Evolutionary conservation across 2,888 invertebrate genomes (phyloP).

Genomic region (Emmelina monodactyla): DNA sequence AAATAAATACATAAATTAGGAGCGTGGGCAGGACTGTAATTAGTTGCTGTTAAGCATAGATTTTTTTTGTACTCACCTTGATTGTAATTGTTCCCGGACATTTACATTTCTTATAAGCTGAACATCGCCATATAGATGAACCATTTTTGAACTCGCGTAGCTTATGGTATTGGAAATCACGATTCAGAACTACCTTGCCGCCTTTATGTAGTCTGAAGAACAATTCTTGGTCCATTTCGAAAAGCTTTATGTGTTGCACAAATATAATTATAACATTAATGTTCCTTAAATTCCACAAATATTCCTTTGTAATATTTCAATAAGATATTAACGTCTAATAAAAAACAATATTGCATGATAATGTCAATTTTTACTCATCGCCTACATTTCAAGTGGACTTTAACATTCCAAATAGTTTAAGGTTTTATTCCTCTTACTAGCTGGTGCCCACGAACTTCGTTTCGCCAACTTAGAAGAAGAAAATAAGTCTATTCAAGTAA

Average conservation of each 20-base stretch:
- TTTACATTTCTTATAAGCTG: background rate
- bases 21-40: background rate
- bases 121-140: background rate
- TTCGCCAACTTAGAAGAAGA: too few species aligned
- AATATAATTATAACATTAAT: too few species aligned
- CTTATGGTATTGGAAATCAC: background rate
- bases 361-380: background rate
- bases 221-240: background rate
- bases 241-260: background rate
- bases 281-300: too few species aligned
- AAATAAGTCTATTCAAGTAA: too few species aligned
- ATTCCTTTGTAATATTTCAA: too few species aligned
- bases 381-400: background rate
- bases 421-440: too few species aligned
- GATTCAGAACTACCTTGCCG: background rate
- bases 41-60: background rate
- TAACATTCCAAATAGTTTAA: background rate
- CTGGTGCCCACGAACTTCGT: too few species aligned
- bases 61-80: constrained; percentile 1
- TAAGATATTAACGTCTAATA: background rate
- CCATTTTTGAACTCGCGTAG: background rate
- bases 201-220: background rate
- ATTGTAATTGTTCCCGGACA: constrained; percentile 3
- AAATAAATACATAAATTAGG: background rate
- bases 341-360: background rate